Evolutionary conservation across 2,888 invertebrate genomes (phyloP), one percentile per base, ranked within the genome.

Genomic region (Meta bourneti): DNA sequence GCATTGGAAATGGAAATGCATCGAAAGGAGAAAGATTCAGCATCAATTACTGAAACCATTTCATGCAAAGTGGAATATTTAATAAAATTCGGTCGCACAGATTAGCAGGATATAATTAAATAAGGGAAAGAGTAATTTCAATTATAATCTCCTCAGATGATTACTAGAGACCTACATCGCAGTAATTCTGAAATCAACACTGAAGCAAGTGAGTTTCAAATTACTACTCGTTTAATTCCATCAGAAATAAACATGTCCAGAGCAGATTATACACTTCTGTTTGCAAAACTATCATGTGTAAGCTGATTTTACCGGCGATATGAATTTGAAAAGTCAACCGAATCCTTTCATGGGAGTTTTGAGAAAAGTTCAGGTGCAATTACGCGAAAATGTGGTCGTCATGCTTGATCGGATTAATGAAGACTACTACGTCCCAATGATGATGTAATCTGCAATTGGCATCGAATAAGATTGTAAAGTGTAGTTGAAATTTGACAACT

Each of bases 111-210:
- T 61, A 16, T 61, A 61, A 61, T 61, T 61, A 61, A 61, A 61
- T 61, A 61, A 61, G 61, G 61, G 61, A 61, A 61, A 81, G 70
- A 81, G 81, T 81, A 70, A 70, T 81, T 81, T 81, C 70, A 70
- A 70, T 81, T 81, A 81, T 69, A 34, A 48, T 48, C 70, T 34
- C 81, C 16, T 48, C 69, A 70, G 61, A 74, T 19, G 74, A 34
- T 34, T 34, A 34, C 74, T 11, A 74, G 74, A 19, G 19, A 19
- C 20, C 19, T 74, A 34, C 74, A 74, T 19, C 19, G 74, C 7
- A 20, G 11, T 74, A 74, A 74, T 74, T 74, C 19, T 19, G 74
- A 74, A 74, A 74, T 74, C 74, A 74, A 74, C 74, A 6, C 19
- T 6, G 74, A 6, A 11, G 34, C 74, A 34, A 74, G 20, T 34